Conservation (phyloP, 2,888 invertebrate species). For the Ryuthela nishihirai region DNA sequence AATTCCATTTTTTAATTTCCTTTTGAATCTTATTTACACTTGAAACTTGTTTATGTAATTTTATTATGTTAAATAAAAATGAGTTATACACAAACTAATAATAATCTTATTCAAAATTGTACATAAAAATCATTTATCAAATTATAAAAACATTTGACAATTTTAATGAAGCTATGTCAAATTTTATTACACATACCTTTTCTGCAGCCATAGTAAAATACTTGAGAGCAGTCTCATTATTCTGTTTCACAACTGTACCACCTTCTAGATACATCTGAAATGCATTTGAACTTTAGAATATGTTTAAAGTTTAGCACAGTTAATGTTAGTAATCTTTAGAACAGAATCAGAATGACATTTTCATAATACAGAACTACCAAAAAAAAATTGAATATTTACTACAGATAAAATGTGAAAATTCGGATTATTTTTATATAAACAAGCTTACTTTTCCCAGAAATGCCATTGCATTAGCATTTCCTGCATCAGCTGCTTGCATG, state of each 20-base stretch:
- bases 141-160: no score
- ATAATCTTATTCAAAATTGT: no score
- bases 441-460: slow-evolving; percentile 85
- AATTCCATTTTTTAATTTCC: no score
- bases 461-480: slow-evolving; percentile 93
- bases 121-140: no score
- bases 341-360: no score
- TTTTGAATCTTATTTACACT: no score
- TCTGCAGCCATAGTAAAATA: slow-evolving; percentile 95
- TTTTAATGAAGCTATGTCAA: no score
- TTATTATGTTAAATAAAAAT: slow-evolving; percentile 41
- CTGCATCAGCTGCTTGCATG: slow-evolving; percentile 88
- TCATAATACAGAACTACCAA: no score
- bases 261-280: slow-evolving; percentile 91
- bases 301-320: slow-evolving; percentile 5
- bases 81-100: background rate
- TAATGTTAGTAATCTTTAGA: slow-evolving; percentile 1
- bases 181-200: slow-evolving; percentile 54
- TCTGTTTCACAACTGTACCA: slow-evolving; percentile 83
- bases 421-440: background rate
- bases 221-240: slow-evolving; percentile 88
- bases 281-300: slow-evolving; percentile 9
- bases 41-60: no score
- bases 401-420: background rate
- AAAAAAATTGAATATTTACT: background rate